A percentile compares a stretch with the other conserved stretches of the same genome.
Evolutionary conservation across 2,113 vertebrate species (phyloP).

Genomic region (Pseudorasbora parva): DNA sequence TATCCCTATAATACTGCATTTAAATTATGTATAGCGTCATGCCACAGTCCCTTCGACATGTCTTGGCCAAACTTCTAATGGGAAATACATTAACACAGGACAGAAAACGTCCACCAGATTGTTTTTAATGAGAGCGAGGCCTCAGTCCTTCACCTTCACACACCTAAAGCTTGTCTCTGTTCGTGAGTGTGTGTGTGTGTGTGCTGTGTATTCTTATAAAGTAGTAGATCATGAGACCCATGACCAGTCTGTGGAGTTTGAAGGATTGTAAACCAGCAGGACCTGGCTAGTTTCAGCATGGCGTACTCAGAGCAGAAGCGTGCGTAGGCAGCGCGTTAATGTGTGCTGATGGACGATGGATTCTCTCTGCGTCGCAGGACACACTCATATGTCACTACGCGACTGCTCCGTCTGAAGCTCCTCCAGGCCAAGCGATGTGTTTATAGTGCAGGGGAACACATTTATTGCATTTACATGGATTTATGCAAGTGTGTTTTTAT

Average conservation of each 20-base stretch:
- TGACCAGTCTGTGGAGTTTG: slow-evolving; percentile 65
- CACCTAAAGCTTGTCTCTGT: slow-evolving; percentile 1
- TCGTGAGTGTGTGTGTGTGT: slow-evolving; percentile 34
- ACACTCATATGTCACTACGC: slow-evolving; percentile 66
- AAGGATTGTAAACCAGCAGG: slow-evolving; percentile 79
- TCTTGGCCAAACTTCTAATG: not conserved
- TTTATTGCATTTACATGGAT: slow-evolving; percentile 73
- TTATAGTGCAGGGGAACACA: slow-evolving; percentile 70
- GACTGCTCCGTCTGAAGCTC: slow-evolving; percentile 67
- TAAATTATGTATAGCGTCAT: not conserved
- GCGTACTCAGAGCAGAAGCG: slow-evolving; percentile 43
- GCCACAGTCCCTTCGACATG: not conserved
- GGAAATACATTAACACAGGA: slow-evolving; percentile 16
- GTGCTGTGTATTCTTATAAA: slow-evolving; percentile 16
- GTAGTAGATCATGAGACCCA: slow-evolving; percentile 60
- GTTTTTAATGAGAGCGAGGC: slow-evolving; percentile 45
- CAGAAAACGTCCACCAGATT: slow-evolving; percentile 34
- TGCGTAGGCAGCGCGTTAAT: slow-evolving; percentile 52
- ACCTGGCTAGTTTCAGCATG: slow-evolving; percentile 76
- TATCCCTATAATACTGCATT: not conserved
- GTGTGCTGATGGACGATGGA: slow-evolving; percentile 57
- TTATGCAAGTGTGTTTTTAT: slow-evolving; percentile 59
- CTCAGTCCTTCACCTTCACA: slow-evolving; percentile 27
- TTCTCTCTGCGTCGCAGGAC: slow-evolving; percentile 46
- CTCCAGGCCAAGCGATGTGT: slow-evolving; percentile 65